Evolutionary conservation across 2,888 invertebrate genomes (phyloP), one percentile per base, ranked within the genome.

Genomic region (Tuberolachnus salignus): DNA sequence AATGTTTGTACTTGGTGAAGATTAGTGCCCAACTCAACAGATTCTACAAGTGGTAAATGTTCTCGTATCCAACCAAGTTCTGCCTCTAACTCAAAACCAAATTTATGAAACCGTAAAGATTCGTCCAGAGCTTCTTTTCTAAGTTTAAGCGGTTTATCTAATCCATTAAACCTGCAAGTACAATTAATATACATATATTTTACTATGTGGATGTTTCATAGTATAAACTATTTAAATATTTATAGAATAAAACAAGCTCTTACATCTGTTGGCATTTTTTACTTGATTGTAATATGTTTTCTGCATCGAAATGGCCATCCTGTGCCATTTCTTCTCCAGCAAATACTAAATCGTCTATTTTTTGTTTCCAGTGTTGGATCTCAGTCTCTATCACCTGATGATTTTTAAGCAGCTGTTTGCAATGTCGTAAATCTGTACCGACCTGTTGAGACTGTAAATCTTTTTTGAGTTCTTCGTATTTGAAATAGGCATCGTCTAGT

Each of bases 41-140:
- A 92, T 0, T 91, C 88, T 0, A 95, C 96, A 0, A 92, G 89
- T 0, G 94, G 93, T 82, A 92, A 86, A 81, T 96, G 94, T 85
- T 98, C 98, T 55, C 92, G 91, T 82, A 98, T 93, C 98, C 98
- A 99, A 84, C 94, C 95, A 83, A 95, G 88, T 85, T 99, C 98
- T 1, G 93, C 92, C 67, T 95, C 93, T 66, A 97, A 89, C 84
- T 97, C 97, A 83, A 97, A 96, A 2, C 92, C 92, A 86, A 97
- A 97, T 85, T 97, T 95, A 86, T 98, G 96, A 84, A 93, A 91
- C 80, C 91, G 89, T 14, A 94, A 86, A 16, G 94, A 92, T 84
- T 95, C 94, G 83, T 95, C 94, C 34, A 99, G 87, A 44, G 92
- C 92, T 72, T 89, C 91, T 11, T 93, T 88, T 55, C 97, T 88